Evolutionary conservation across 1,140 invertebrate species (phyloP).

Genomic region (Drosophila nigrodunni): DNA sequence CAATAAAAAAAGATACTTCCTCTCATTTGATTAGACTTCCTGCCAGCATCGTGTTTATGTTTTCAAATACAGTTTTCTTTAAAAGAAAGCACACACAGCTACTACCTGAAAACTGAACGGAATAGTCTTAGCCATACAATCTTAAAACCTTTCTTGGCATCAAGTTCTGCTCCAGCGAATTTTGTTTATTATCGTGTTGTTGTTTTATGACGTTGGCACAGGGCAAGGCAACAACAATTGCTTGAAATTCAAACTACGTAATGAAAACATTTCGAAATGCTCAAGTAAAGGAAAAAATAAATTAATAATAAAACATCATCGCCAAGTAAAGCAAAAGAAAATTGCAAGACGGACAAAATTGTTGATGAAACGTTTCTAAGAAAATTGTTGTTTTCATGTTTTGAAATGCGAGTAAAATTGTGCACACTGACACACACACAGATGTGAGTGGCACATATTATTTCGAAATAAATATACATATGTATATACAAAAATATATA

Average conservation of each 20-base stretch:
- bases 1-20: conserved; percentile 3
- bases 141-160: conserved; percentile 45
- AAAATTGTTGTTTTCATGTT: conserved; percentile 45
- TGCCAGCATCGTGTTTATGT: conserved; percentile 14
- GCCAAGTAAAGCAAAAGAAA: conserved; percentile 13
- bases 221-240: conserved; percentile 27
- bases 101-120: conserved; percentile 18
- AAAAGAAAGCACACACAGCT: conserved; percentile 11
- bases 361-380: conserved; percentile 48
- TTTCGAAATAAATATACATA: conserved; percentile 26
- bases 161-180: conserved; percentile 41
- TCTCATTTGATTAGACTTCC: conserved; percentile 25
- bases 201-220: conserved; percentile 32
- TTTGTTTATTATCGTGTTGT: conserved; percentile 31
- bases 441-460: conserved; percentile 22
- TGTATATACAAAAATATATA: conserved; percentile 19
- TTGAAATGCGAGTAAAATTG: conserved; percentile 55
- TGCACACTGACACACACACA: conserved; percentile 1
- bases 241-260: conserved; percentile 28
- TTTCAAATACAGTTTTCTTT: not conserved
- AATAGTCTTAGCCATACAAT: not conserved
- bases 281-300: conserved; percentile 1
- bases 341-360: conserved; percentile 38
- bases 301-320: not conserved
- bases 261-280: conserved; percentile 46